A percentile compares a stretch with the other conserved stretches of the same genome.
phyloP scores from a whole-genome alignment of 2,797 vertebrate genomes.

The Pangasius macronema region DNA sequence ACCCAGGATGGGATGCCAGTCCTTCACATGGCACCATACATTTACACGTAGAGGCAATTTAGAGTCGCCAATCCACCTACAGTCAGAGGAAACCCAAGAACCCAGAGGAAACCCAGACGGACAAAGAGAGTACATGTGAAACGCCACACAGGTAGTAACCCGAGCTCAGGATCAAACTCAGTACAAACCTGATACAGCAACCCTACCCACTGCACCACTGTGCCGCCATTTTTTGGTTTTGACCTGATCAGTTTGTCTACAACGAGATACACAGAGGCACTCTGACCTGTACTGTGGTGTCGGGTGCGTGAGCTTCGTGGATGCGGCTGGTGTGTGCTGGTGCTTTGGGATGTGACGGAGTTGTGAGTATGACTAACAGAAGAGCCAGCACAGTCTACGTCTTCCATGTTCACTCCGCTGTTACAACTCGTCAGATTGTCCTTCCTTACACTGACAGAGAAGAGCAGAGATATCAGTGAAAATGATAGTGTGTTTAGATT shows the following conservation, averaged over 20 bases:
- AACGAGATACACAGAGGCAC: not conserved
- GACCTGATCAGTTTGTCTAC: not conserved
- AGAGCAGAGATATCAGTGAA: not conserved
- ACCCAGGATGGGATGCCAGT: not conserved
- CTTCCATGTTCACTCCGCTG: constrained; percentile 83
- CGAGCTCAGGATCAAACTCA: not conserved
- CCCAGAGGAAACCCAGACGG: not conserved
- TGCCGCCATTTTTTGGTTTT: not conserved
- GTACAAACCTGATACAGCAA: not conserved
- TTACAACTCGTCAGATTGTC: constrained; percentile 88
- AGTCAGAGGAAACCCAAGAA: not conserved
- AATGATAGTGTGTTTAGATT: not conserved
- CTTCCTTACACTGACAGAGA: constrained; percentile 83
- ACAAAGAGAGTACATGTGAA: not conserved
- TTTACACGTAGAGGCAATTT: not conserved
- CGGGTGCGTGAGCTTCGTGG: constrained; percentile 74
- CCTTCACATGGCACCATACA: not conserved
- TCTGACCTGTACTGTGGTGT: constrained; percentile 73
- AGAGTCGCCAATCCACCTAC: not conserved
- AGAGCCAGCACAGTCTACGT: constrained; percentile 79
- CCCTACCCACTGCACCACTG: not conserved
- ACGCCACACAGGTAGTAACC: not conserved
- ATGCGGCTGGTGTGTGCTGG: constrained; percentile 79
- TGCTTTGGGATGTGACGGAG: constrained; percentile 82
- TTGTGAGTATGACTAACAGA: constrained; percentile 74